Evolutionary conservation across 2,113 vertebrate genomes (phyloP), one percentile per base, ranked within the genome.

Genomic region (Motacilla alba): DNA sequence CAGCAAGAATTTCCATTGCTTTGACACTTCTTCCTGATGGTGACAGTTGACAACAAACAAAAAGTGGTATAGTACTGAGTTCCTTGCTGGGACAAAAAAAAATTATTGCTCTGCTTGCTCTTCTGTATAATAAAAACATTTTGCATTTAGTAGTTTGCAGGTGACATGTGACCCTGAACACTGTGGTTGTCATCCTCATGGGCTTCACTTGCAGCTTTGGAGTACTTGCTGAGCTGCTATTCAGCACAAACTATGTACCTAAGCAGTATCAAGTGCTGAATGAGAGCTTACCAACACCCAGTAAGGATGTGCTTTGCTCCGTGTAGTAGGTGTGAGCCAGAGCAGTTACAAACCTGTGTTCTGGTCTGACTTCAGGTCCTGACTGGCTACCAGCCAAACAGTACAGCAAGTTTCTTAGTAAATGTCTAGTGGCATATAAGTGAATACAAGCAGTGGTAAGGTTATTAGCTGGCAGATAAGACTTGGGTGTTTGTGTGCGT

Each of bases 241-340:
- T 77, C 33, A 58, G 16, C 7, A 16, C 16, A 8, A 69, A 11
- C 5, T 22, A 6, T 0, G 3, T 22, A 13, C 4, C 1, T 21
- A 13, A 35, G 10, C 5, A 22, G 50, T 16, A 16, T 5, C 13
- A 10, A 31, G 17, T 14, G 26, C 31, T 60, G 63, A 55, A 11
- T 11, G 16, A 60, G 72, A 68, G 24, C 33, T 62, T 43, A 35
- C 4, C 3, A 53, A n/a, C 4, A 35, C 19, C 3, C 0, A 16
- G 13, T 6, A 77, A 47, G 49, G 68, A 44, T 24, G 63, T 18
- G 14, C 31, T 70, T 59, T 63, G 15, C 44, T 64, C 14, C 52
- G 2, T 22, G 15, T 26, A 46, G 43, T 2, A 59, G 37, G 18
- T 16, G 6, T 41, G 11, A 37, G 5, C 44, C 82, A 63, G 41